Base-by-base conservation (phyloP, 53 echinoderm and acorn worm species). In the Apostichopus leukothele region DNA sequence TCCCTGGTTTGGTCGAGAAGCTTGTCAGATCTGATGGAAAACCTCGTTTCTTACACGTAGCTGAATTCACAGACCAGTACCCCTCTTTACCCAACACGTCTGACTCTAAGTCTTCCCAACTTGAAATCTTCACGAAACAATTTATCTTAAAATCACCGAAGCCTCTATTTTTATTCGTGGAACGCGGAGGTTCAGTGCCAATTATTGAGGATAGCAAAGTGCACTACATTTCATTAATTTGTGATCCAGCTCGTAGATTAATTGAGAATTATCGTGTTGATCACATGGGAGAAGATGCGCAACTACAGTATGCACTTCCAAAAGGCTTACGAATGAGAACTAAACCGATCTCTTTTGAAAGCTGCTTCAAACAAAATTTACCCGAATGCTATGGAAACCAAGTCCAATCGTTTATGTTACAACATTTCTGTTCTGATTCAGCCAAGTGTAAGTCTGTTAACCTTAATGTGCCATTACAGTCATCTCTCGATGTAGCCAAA, bases 241-340 rank as follows among this genome's bases (percentile, higher is more conserved):
- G 85, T 67, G 85, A 85, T 67, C 85, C 85, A 12, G 50, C 66
- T 85, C 12, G 50, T 9, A 85, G 85, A 85, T 60, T 85, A 9
- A 14, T 85, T 50, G 85, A 85, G 14, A 85, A 85, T 60, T 85
- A 67, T 20, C 85, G 85, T 27, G 85, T 85, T 12, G 85, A 85
- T 60, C 85, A 85, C 27, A 22, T 85, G 26, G 51, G 50, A 18
- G 85, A 85, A 11, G 85, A 85, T 50, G 20, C 14, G 18, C 71
- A 71, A 19, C 9, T 85, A 60, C 85, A 85, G 50, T 85, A 67
- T 50, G 68, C 66, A 1, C 85, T 85, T 5, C 85, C 85, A 3
- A 59, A 50, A 50, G 66, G 66, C 12, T 21, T 63, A 23, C n/a
- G 85, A 50, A 85, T 68, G 85, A 25, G 85, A 18, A 85, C 85